Percentiles rank a stretch among this genome's conserved stretches.
Evolutionary conservation across 2,113 vertebrate species (phyloP).

Genomic region (Leucosticte australis): DNA sequence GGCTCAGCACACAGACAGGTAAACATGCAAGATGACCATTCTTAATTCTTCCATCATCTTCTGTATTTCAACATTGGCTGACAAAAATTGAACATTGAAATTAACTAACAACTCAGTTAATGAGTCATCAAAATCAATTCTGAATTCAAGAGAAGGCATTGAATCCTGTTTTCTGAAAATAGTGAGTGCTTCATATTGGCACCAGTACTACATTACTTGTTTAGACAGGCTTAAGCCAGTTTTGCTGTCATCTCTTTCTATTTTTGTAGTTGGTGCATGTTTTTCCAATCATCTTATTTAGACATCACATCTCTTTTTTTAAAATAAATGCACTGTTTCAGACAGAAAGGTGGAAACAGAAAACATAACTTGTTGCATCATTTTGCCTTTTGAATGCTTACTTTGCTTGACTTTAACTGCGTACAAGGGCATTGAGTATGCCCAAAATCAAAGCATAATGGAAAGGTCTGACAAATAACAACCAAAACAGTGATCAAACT

Average conservation of each 20-base stretch:
- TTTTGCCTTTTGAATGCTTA: not conserved
- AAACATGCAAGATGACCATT: not conserved
- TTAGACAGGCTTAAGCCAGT: not conserved
- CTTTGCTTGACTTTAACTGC: not conserved
- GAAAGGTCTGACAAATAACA: not conserved
- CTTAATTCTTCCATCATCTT: not conserved
- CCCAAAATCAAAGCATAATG: not conserved
- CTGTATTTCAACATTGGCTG: not conserved
- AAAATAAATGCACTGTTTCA: not conserved
- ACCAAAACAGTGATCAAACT: not conserved
- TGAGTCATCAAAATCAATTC: conserved; percentile 1
- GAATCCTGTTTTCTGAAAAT: conserved; percentile 13
- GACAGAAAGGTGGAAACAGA: not conserved
- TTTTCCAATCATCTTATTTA: not conserved
- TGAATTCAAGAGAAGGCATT: not conserved
- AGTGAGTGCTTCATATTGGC: conserved; percentile 20
- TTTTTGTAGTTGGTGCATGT: not conserved
- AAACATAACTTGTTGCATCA: not conserved
- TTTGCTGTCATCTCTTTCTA: conserved; percentile 9
- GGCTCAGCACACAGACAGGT: not conserved
- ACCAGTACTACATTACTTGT: not conserved
- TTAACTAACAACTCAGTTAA: not conserved
- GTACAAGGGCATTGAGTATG: not conserved
- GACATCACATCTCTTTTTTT: not conserved
- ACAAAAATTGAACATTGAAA: not conserved